Evolutionary conservation across 1,140 invertebrate species (phyloP).

Genomic region (Drosophila takahashii): DNA sequence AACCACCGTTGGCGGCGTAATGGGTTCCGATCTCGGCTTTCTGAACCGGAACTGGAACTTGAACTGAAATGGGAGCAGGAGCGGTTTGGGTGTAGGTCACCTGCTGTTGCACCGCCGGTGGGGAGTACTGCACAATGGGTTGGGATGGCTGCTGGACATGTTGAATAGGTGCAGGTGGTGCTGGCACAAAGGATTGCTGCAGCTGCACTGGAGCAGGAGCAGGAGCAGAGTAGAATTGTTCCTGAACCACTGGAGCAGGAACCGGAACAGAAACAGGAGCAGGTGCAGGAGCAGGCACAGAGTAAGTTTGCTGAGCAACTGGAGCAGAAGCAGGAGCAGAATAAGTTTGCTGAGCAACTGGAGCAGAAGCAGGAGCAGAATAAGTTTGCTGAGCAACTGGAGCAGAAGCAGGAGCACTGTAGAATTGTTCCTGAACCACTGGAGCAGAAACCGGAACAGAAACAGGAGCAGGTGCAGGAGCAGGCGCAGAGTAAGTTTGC

Average conservation of each 20-base stretch:
- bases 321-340: constrained; percentile 42
- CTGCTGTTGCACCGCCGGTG: constrained; percentile 20
- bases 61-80: constrained; percentile 4
- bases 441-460: constrained; percentile 30
- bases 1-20: constrained; percentile 70
- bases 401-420: constrained; percentile 4
- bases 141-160: constrained; percentile 4
- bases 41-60: constrained; percentile 3
- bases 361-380: constrained; percentile 39
- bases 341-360: constrained; percentile 38
- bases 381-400: constrained; percentile 16
- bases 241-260: not conserved
- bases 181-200: constrained; percentile 6
- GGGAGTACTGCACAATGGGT: constrained; percentile 6
- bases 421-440: no score
- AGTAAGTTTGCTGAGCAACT: constrained; percentile 20
- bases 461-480: constrained; percentile 35
- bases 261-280: constrained; percentile 21
- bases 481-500: constrained; percentile 10
- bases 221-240: not conserved
- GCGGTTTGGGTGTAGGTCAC: constrained; percentile 46
- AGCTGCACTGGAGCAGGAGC: not conserved
- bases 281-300: constrained; percentile 21
- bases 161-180: constrained; percentile 1
- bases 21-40: constrained; percentile 42